Conservation (phyloP, 2,113 vertebrate species). For the Hemiprocne comata region DNA sequence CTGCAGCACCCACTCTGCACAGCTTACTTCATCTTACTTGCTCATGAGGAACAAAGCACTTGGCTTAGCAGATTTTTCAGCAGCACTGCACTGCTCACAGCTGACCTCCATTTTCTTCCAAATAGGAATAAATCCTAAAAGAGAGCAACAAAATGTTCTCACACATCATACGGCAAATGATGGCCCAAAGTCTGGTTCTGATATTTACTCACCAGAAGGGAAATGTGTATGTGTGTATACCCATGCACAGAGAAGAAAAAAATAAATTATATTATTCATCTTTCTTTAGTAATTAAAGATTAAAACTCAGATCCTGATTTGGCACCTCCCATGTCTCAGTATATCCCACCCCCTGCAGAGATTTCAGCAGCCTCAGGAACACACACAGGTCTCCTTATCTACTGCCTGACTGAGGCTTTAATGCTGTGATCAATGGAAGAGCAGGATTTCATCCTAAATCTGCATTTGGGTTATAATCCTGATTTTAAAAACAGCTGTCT, state of each 20-base stretch:
- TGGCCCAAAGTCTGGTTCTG: constrained; percentile 7
- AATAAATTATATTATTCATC: neutral
- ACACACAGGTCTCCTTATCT: too few species aligned
- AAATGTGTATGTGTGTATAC: neutral
- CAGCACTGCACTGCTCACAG: neutral
- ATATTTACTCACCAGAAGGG: constrained; percentile 16
- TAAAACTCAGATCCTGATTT: neutral
- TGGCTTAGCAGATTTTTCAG: constrained; percentile 18
- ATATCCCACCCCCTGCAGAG: neutral
- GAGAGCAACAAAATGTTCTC: constrained; percentile 57
- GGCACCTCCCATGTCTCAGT: neutral
- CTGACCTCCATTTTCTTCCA: constrained; percentile 22
- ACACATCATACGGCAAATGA: constrained; percentile 52
- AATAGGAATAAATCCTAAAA: constrained; percentile 36
- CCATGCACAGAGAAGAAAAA: neutral
- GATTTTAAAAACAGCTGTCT: neutral
- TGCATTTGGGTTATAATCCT: neutral
- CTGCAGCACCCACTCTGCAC: neutral
- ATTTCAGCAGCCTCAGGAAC: neutral
- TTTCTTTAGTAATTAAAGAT: neutral
- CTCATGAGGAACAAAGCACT: constrained; percentile 31
- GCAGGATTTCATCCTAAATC: neutral
- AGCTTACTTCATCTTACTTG: constrained; percentile 32
- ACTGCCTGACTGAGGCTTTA: neutral
- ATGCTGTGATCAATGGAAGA: neutral